Percentiles rank a stretch among this genome's conserved stretches.
Conservation (phyloP, 1,140 invertebrate genomes). For the Drosophila bocki region DNA sequence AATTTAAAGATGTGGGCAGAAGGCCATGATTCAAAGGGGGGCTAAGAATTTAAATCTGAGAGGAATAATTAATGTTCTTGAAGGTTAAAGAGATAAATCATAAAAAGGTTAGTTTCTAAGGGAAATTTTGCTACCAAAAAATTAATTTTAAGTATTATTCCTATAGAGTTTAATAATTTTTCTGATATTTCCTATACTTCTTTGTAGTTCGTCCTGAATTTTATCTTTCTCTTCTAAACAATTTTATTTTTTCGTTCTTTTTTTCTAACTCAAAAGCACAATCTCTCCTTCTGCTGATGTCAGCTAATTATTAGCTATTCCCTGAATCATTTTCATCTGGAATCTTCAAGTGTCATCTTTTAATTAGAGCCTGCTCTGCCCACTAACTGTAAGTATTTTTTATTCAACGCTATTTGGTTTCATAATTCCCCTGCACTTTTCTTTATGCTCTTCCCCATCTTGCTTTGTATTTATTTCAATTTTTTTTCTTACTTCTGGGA, state of each 20-base stretch:
- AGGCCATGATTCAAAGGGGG: neutral
- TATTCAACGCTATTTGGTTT: slow-evolving; percentile 42
- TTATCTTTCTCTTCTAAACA: too few relatives aligned
- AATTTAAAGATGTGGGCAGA: slow-evolving; percentile 36
- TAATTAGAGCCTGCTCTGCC: slow-evolving; percentile 43
- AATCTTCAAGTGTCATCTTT: slow-evolving; percentile 56
- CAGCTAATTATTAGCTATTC: slow-evolving; percentile 56
- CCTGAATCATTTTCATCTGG: slow-evolving; percentile 40
- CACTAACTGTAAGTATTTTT: slow-evolving; percentile 34
- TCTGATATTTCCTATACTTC: neutral
- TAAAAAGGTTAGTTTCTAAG: neutral
- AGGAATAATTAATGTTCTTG: neutral
- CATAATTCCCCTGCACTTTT: slow-evolving; percentile 54
- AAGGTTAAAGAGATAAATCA: neutral
- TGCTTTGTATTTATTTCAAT: slow-evolving; percentile 21
- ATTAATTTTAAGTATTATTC: neutral
- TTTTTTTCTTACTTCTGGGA: slow-evolving; percentile 8
- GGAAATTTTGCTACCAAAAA: neutral
- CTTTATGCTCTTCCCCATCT: slow-evolving; percentile 6
- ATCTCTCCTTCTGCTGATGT: slow-evolving; percentile 40
- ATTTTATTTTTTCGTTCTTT: neutral
- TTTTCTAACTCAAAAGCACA: neutral
- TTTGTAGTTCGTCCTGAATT: neutral
- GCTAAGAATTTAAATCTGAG: neutral
- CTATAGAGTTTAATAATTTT: neutral